phyloP scores from a whole-genome alignment of 2,113 vertebrate genomes.

The Neodon shergylaensis region DNA sequence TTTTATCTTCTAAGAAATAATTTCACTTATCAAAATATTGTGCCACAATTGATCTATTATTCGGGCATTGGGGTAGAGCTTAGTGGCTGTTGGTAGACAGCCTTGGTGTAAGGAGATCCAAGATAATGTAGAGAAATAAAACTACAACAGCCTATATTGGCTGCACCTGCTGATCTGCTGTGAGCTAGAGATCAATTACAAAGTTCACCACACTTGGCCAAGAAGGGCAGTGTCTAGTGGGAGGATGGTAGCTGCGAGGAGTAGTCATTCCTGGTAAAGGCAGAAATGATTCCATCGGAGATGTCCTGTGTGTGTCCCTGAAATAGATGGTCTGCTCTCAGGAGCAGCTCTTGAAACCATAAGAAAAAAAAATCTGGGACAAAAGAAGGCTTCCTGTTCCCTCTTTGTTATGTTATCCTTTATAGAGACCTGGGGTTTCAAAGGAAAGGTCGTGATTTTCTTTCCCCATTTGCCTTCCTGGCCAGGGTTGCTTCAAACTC shows the following conservation, averaged over 20 bases:
- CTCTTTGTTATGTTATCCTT: not conserved
- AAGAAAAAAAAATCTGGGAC: not conserved
- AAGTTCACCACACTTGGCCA: not conserved
- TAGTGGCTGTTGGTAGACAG: not conserved
- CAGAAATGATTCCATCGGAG: not conserved
- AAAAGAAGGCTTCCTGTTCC: not conserved
- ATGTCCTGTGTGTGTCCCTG: not conserved
- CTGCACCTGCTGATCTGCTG: not conserved
- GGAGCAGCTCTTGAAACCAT: conserved; percentile 5
- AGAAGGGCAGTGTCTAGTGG: not conserved
- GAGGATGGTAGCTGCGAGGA: not conserved
- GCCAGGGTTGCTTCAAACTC: not conserved
- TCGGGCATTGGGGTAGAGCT: not conserved
- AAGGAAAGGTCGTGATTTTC: conserved; percentile 20
- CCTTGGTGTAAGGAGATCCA: not conserved
- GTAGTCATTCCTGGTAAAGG: not conserved
- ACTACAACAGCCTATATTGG: not conserved
- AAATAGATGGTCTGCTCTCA: not conserved
- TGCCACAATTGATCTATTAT: not conserved
- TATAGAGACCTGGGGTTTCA: conserved; percentile 34
- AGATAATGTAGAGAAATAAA: not conserved
- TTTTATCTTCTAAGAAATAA: not conserved
- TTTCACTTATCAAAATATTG: not conserved
- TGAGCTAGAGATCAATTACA: not conserved
- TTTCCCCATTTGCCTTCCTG: not conserved